Conservation (phyloP, 2,888 invertebrate species). For the Shargacucullia verbasci region DNA sequence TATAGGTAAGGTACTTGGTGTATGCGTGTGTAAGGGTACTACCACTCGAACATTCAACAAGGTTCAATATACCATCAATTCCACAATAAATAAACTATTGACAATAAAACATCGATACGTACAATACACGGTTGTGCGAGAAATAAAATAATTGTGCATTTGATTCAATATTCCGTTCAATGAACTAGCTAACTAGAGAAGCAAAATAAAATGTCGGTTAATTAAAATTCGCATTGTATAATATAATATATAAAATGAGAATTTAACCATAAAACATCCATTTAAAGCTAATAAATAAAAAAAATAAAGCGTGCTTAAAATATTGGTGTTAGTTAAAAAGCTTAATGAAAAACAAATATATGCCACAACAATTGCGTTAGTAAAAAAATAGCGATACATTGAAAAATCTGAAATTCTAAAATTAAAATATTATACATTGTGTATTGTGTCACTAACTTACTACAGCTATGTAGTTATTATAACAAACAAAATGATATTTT, state of each 20-base stretch:
- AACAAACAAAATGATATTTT: conserved; percentile 33
- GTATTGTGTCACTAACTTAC: conserved; percentile 30
- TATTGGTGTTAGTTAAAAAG: conserved; percentile 59
- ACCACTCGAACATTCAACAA: conserved; percentile 18
- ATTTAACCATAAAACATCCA: conserved; percentile 58
- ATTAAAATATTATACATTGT: conserved; percentile 39
- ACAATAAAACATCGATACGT: conserved; percentile 28
- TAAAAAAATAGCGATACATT: conserved; percentile 46
- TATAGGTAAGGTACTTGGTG: no score
- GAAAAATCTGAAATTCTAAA: conserved; percentile 35
- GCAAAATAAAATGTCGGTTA: conserved; percentile 59
- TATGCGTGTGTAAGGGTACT: conserved; percentile 4
- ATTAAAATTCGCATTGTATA: conserved; percentile 56
- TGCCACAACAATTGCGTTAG: conserved; percentile 57
- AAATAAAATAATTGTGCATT: conserved; percentile 67
- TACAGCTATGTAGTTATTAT: conserved; percentile 38
- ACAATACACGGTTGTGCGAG: conserved; percentile 61
- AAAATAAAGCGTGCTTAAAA: conserved; percentile 61
- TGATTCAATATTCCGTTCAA: conserved; percentile 63
- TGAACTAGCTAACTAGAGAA: conserved; percentile 55
- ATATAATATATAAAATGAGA: conserved; percentile 55
- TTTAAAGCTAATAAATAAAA: conserved; percentile 58
- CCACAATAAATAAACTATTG: conserved; percentile 37
- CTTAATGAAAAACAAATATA: conserved; percentile 51
- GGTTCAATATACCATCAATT: conserved; percentile 41